These are phyloP conservation scores for Hippasteria phrygiana DNA, from an alignment of 53 echinoderm and acorn worm species.

Conservation along the genomic window DNA sequence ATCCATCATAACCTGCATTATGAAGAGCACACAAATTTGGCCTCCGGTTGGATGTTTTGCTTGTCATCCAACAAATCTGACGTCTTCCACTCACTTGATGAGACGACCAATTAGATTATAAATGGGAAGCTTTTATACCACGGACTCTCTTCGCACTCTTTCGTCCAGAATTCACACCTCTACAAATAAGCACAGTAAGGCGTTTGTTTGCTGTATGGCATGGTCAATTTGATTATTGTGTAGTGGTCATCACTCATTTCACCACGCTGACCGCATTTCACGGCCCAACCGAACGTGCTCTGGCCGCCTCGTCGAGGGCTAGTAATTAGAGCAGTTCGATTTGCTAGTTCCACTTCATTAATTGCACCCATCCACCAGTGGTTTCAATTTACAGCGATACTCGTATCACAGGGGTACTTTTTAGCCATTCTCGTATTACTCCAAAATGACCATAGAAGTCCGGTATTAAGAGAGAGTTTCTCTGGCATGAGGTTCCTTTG, in stretches of 20 bases:
- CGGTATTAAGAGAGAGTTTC: neutral
- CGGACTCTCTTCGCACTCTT: neutral
- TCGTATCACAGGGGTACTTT: neutral
- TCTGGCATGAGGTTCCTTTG: neutral
- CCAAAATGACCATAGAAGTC: neutral
- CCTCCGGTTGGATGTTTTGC: neutral
- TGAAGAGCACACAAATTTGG: too few relatives aligned
- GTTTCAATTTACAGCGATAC: conserved; percentile 14
- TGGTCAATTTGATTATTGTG: conserved; percentile 41
- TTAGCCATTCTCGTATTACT: conserved; percentile 17
- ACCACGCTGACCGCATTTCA: conserved; percentile 26
- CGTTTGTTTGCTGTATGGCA: neutral
- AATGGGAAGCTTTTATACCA: neutral
- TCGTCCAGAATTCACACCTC: neutral
- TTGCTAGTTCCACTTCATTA: conserved; percentile 20
- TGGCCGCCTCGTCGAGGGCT: neutral
- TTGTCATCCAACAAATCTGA: neutral
- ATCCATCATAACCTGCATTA: too few relatives aligned
- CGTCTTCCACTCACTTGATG: conserved; percentile 6
- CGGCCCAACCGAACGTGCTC: neutral
- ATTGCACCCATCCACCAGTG: neutral
- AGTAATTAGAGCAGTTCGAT: conserved; percentile 18
- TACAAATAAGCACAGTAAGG: neutral
- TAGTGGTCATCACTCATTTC: conserved; percentile 49
- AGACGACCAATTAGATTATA: neutral